Evolutionary conservation across 2,113 vertebrate species (phyloP), one percentile per base, ranked within the genome.

Genomic region (Platysteira castanea): DNA sequence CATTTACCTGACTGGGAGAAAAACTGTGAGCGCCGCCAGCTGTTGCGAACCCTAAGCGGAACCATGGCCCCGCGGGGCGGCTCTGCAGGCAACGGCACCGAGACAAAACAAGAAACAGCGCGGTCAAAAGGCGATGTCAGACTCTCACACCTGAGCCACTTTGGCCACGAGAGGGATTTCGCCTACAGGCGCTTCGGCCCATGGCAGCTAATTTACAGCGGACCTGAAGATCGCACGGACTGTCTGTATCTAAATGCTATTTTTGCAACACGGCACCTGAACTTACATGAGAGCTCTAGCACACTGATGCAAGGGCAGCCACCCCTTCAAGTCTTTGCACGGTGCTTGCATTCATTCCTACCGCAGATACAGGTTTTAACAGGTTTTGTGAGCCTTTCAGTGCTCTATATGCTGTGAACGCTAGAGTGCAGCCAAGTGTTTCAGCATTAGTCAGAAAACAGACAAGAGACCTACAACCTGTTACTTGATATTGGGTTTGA

Each of bases 1-100:
- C 22, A 60, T 98, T 99, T 99, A 99, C 99, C 99, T 99, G 99
- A 96, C 89, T 94, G 97, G 10, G 98, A 98, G 98, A 99, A 99
- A 99, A 99, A 99, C 93, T 98, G 98, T 96, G 98, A 98, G 82
- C 99, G 99, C 96, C 98, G 98, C 98, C 99, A 99, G 98, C 96
- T 98, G 98, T 98, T 99, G 98, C 98, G 98, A 97, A 98, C 98
- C 97, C 98, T 98, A 96, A 98, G 97, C 30, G 98, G 97, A 95
- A 98, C 95, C 79, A 86, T 90, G 97, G 98, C 97, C 97, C 97
- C 96, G 96, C 87, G 96, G 95, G 97, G 95, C 14, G 19, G 84
- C 95, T 98, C 98, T 98, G 95, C 97, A 97, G 90, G 75, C 84
- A 87, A 87, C 2, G 78, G 96, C 89, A 97, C 91, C 31, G 94